Conservation (phyloP, 2,113 vertebrate species). For the Spizaetus ornatus region DNA sequence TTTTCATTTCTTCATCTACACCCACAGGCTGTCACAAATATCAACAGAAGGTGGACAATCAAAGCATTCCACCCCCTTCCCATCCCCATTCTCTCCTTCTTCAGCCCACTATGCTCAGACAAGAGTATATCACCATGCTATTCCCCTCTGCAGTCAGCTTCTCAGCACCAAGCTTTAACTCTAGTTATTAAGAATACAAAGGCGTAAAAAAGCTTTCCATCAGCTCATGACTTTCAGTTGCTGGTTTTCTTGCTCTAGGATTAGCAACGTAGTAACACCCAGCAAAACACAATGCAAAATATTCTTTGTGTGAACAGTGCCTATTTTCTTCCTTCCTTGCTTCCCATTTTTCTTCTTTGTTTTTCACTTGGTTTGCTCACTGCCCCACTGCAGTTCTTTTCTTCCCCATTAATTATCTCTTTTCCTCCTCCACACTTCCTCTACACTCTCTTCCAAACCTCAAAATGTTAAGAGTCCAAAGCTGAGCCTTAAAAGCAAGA, state of each 20-base stretch:
- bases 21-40: neutral
- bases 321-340: neutral
- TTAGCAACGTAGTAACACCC: neutral
- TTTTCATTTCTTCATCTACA: neutral
- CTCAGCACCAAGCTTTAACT: neutral
- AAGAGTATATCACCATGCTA: neutral
- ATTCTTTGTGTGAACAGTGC: neutral
- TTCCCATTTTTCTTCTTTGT: neutral
- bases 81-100: neutral
- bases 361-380: neutral
- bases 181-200: neutral
- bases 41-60: neutral
- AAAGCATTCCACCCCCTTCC: neutral
- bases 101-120: neutral
- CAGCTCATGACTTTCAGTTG: neutral
- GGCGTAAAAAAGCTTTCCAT: neutral
- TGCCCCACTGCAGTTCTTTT: neutral
- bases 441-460: neutral
- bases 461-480: neutral
- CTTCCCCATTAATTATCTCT: neutral
- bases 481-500: neutral
- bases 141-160: neutral
- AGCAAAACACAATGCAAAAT: neutral
- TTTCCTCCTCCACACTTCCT: neutral
- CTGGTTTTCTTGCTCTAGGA: neutral